phyloP scores from a whole-genome alignment of 2,888 invertebrate genomes.

The Bellardia pandia region DNA sequence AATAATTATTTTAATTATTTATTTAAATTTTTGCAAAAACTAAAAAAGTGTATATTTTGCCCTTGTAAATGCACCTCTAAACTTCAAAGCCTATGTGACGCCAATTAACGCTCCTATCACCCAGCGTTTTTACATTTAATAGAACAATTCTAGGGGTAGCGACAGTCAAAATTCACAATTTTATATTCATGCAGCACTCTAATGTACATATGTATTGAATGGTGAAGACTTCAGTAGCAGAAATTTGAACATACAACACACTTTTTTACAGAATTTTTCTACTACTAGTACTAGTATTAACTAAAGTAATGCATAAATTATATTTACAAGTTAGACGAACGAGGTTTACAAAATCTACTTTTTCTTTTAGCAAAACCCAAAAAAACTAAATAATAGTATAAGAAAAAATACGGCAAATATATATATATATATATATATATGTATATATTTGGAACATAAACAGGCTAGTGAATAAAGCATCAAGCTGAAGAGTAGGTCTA shows the following conservation, averaged over 20 bases:
- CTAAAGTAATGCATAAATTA: constrained; percentile 66
- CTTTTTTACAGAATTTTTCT: background rate
- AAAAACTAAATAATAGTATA: background rate
- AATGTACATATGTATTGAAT: background rate
- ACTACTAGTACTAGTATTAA: constrained; percentile 24
- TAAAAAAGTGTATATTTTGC: no score
- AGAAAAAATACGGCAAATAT: constrained; percentile 6
- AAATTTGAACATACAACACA: background rate
- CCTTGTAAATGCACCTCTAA: no score
- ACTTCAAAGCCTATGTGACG: no score
- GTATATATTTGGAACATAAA: constrained; percentile 12
- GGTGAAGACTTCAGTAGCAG: background rate
- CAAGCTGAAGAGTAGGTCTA: background rate
- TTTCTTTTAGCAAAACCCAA: constrained; percentile 1
- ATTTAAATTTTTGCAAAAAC: no score
- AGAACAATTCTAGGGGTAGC: no score
- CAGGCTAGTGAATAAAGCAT: constrained; percentile 20
- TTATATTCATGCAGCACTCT: no score
- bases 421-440: background rate
- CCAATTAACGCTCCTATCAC: no score
- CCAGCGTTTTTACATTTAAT: no score
- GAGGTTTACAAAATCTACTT: constrained; percentile 43
- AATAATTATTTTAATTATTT: no score
- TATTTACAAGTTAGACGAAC: constrained; percentile 59
- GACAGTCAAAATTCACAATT: no score